Conservation (phyloP, 2,113 vertebrate species). For the Lophochroa leadbeateri region DNA sequence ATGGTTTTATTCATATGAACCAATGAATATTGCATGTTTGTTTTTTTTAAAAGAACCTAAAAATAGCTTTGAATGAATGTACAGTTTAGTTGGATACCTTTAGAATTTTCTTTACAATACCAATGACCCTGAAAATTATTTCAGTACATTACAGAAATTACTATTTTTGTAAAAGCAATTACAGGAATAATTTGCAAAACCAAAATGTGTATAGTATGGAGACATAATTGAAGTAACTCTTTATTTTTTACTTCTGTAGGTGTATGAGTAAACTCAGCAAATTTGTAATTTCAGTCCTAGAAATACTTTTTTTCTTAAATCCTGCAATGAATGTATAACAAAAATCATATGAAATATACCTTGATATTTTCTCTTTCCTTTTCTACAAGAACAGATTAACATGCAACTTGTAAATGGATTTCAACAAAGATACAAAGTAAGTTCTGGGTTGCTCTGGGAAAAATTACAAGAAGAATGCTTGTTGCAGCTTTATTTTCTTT, state of each 20-base stretch:
- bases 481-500: neutral
- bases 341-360: neutral
- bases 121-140: neutral
- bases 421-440: neutral
- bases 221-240: neutral
- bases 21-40: neutral
- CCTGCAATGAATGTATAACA: neutral
- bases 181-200: neutral
- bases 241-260: neutral
- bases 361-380: neutral
- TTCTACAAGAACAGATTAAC: neutral
- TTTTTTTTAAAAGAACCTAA: neutral
- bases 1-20: neutral
- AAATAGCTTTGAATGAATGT: neutral
- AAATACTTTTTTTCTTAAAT: neutral
- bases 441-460: neutral
- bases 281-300: neutral
- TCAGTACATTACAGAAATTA: neutral
- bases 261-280: neutral
- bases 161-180: neutral
- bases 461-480: neutral
- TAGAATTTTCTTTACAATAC: neutral
- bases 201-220: neutral
- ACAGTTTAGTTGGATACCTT: neutral
- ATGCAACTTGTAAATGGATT: neutral